Evolutionary conservation across 1,140 invertebrate species (phyloP).

Genomic region (Himalopsyche phryganea): DNA sequence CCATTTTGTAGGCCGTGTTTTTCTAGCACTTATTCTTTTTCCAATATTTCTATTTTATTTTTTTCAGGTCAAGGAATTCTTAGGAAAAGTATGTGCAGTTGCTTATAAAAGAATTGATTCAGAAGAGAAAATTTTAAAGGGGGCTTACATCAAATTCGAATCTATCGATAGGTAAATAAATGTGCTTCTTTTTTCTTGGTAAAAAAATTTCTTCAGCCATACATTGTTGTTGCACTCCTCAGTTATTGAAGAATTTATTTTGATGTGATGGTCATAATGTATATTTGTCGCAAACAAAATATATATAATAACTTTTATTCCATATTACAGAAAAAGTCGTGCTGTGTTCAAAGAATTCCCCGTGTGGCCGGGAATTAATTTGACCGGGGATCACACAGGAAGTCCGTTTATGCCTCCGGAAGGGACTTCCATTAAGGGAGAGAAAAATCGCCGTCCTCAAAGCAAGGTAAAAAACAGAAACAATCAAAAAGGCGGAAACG

Average conservation of each 20-base stretch:
- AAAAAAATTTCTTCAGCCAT: not conserved
- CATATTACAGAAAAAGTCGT: slow-evolving; percentile 44
- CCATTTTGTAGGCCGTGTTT: too few relatives aligned
- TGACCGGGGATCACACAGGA: slow-evolving; percentile 24
- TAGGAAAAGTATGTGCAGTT: slow-evolving; percentile 7
- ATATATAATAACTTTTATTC: too few relatives aligned
- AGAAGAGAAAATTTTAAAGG: slow-evolving; percentile 44
- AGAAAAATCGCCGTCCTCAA: not conserved
- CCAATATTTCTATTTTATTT: too few relatives aligned
- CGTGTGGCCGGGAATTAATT: slow-evolving; percentile 43
- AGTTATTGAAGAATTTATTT: too few relatives aligned
- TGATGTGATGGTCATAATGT: too few relatives aligned
- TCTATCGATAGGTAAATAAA: slow-evolving; percentile 46
- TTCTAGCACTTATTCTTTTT: too few relatives aligned
- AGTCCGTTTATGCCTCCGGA: slow-evolving; percentile 23
- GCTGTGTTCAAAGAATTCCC: slow-evolving; percentile 49
- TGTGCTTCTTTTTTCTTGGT: not conserved
- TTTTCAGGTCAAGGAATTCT: slow-evolving; percentile 20
- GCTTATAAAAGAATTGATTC: slow-evolving; percentile 7
- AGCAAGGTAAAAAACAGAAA: not conserved
- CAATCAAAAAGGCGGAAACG: not conserved
- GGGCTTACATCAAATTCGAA: slow-evolving; percentile 53
- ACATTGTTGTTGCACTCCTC: too few relatives aligned
- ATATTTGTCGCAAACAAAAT: too few relatives aligned
- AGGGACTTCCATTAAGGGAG: not conserved